These are phyloP conservation scores for Babylonia areolata DNA, from an alignment of 1,140 invertebrate genomes.

Conservation along the genomic window DNA sequence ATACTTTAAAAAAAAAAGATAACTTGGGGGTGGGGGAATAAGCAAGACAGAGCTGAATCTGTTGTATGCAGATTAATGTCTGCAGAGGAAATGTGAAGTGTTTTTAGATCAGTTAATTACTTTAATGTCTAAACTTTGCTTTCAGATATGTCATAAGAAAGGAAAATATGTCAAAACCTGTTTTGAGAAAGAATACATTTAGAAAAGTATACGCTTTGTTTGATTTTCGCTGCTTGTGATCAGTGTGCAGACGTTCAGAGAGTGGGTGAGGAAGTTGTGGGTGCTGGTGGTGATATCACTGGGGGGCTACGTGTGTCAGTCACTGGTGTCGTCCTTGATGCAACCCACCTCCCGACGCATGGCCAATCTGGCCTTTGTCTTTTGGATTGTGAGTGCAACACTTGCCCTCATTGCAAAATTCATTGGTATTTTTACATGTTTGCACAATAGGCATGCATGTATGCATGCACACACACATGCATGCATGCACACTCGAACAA, in stretches of 20 bases:
- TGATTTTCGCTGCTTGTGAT: too few species aligned
- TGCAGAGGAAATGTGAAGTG: too few species aligned
- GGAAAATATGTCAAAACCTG: too few species aligned
- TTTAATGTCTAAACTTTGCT: too few species aligned
- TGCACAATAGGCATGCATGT: neutral
- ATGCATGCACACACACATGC: neutral
- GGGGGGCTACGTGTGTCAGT: constrained; percentile 77
- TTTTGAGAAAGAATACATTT: too few species aligned
- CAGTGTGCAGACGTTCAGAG: constrained; percentile 55
- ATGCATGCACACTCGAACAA: neutral
- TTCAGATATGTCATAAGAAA: too few species aligned
- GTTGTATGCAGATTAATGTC: too few species aligned
- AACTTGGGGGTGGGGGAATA: too few species aligned
- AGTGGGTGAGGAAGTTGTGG: constrained; percentile 65
- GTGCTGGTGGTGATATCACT: constrained; percentile 74
- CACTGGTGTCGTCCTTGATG: constrained; percentile 76
- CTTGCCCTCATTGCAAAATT: neutral
- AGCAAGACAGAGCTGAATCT: too few species aligned
- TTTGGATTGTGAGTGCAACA: constrained; percentile 81
- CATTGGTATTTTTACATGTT: neutral
- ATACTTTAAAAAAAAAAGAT: too few species aligned
- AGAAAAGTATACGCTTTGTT: too few species aligned
- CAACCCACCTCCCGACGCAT: constrained; percentile 82
- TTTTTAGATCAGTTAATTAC: too few species aligned
- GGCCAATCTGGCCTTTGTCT: constrained; percentile 86